Percentiles rank a stretch among this genome's conserved stretches.
Conservation (phyloP, 1,140 invertebrate species). For the Rhyzopertha dominica region DNA sequence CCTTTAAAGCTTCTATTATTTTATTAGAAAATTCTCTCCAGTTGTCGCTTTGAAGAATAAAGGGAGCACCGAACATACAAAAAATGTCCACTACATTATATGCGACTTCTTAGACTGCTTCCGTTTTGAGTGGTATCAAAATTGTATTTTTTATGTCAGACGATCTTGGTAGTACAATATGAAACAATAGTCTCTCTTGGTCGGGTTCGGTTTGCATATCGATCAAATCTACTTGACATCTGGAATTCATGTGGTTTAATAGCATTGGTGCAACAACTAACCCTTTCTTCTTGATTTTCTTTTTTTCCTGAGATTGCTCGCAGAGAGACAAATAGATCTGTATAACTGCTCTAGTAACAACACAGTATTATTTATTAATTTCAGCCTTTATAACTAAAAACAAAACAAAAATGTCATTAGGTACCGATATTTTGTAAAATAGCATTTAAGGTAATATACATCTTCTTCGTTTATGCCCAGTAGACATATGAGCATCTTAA, state of each 20-base stretch:
- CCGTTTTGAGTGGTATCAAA: not conserved
- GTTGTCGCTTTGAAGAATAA: too few relatives aligned
- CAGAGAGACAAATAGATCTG: slow-evolving; percentile 19
- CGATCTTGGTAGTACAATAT: not conserved
- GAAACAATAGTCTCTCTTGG: slow-evolving; percentile 2
- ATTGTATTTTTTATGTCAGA: slow-evolving; percentile 4
- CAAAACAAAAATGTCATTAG: too few relatives aligned
- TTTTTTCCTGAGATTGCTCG: slow-evolving; percentile 21
- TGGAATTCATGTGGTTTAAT: slow-evolving; percentile 31
- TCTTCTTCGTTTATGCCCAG: too few relatives aligned
- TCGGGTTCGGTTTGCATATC: slow-evolving; percentile 1
- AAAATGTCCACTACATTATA: too few relatives aligned
- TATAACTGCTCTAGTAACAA: too few relatives aligned
- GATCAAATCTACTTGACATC: slow-evolving; percentile 28
- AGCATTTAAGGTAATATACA: too few relatives aligned
- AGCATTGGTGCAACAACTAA: slow-evolving; percentile 36
- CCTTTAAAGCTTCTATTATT: not conserved
- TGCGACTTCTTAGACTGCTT: too few relatives aligned
- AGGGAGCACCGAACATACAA: too few relatives aligned
- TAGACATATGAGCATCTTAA: too few relatives aligned
- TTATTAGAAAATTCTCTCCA: not conserved
- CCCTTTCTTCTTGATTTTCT: slow-evolving; percentile 29
- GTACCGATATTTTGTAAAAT: too few relatives aligned
- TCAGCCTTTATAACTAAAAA: too few relatives aligned
- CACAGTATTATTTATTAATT: too few relatives aligned